A percentile compares a stretch with the other conserved stretches of the same genome.
Evolutionary conservation across 1,140 invertebrate genomes (phyloP).

Genomic region (Listronotus bonariensis): DNA sequence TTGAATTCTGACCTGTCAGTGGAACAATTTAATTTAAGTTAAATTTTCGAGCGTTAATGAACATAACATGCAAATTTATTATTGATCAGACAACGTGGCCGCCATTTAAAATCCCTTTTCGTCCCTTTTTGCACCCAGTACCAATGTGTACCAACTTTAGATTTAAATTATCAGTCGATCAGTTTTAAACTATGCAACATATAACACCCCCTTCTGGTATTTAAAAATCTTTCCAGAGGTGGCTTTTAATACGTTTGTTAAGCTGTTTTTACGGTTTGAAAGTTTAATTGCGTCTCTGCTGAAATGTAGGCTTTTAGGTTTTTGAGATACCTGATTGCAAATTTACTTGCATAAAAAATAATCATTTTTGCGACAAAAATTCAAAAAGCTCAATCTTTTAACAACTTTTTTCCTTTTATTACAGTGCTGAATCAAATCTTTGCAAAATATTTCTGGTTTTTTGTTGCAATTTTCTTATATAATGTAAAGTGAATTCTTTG

Average conservation of each 20-base stretch:
- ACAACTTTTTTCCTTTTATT: too few species aligned
- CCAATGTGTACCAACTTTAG: constrained; percentile 33
- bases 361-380: too few species aligned
- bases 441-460: too few species aligned
- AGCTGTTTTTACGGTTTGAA: too few species aligned
- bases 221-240: not conserved
- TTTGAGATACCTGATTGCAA: too few species aligned
- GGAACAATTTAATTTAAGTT: constrained; percentile 34
- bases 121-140: constrained; percentile 16
- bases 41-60: constrained; percentile 30
- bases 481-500: too few species aligned
- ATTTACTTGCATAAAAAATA: too few species aligned
- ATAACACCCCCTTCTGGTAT: not conserved
- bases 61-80: constrained; percentile 35
- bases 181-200: constrained; percentile 26
- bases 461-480: too few species aligned
- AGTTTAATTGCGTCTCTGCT: too few species aligned
- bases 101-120: not conserved
- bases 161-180: constrained; percentile 29
- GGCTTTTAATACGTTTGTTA: not conserved
- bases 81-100: constrained; percentile 17
- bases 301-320: too few species aligned
- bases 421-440: too few species aligned
- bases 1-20: constrained; percentile 27
- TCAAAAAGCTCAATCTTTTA: too few species aligned